phyloP scores from a whole-genome alignment of 2,888 invertebrate species.

The Pandemis cinnamomeana region DNA sequence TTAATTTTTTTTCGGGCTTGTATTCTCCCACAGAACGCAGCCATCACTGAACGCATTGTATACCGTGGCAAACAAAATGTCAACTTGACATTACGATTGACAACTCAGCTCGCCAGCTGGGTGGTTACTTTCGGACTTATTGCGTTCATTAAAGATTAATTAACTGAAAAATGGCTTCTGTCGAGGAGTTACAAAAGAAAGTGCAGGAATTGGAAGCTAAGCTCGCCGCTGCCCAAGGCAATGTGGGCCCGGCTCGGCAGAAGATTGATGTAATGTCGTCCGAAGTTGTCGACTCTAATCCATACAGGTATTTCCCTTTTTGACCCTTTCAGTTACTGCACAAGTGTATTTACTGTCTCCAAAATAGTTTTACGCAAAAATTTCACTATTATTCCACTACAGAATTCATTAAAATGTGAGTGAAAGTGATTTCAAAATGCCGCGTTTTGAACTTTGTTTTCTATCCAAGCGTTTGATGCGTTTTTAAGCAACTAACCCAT shows the following conservation, averaged over 20 bases:
- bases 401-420: background rate
- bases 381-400: background rate
- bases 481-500: background rate
- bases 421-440: background rate
- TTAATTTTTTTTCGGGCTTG: background rate
- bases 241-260: constrained; percentile 80
- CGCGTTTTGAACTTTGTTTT: background rate
- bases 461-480: background rate
- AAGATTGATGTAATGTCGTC: constrained; percentile 96
- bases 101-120: constrained; percentile 40
- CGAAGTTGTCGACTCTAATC: constrained; percentile 99
- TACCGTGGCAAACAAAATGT: constrained; percentile 39
- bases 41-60: constrained; percentile 32
- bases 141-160: constrained; percentile 46
- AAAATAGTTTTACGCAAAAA: background rate
- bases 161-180: constrained; percentile 80
- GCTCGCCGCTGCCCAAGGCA: constrained; percentile 79
- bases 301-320: constrained; percentile 90
- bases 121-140: constrained; percentile 44
- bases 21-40: constrained; percentile 2
- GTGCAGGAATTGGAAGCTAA: constrained; percentile 87
- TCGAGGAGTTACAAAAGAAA: constrained; percentile 85
- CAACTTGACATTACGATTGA: constrained; percentile 28
- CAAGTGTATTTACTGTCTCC: constrained; percentile 5
- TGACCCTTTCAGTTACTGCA: background rate